Conservation (phyloP, 2,888 invertebrate genomes). For the Fragum fragum region DNA sequence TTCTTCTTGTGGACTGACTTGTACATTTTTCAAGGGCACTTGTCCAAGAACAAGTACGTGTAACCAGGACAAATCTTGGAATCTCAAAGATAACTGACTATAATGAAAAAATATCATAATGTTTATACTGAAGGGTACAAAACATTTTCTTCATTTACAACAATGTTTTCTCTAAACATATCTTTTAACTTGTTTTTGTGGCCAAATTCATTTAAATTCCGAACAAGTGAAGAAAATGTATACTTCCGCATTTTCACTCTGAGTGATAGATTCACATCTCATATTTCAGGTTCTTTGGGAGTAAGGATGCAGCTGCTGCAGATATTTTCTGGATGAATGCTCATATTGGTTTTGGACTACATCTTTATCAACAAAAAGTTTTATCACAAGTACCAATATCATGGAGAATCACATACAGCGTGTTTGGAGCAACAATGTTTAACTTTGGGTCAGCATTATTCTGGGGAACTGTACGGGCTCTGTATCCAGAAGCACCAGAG, state of each 20-base stretch:
- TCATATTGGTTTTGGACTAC: conserved; percentile 93
- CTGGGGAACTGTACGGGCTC: conserved; percentile 95
- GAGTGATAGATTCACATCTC: conserved; percentile 32
- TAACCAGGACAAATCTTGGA: no score
- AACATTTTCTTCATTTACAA: no score
- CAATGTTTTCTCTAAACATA: no score
- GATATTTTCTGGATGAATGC: conserved; percentile 94
- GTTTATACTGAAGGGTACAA: no score
- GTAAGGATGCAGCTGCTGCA: conserved; percentile 83
- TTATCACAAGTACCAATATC: conserved; percentile 90
- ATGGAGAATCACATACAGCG: conserved; percentile 90
- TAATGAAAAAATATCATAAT: no score
- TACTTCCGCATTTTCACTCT: neutral
- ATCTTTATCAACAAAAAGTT: conserved; percentile 94
- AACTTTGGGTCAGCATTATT: conserved; percentile 95
- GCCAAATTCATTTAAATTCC: no score
- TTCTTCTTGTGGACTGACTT: no score
- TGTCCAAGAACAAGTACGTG: no score
- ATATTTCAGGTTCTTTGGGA: conserved; percentile 85
- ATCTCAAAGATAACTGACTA: no score
- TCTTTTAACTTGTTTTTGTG: no score
- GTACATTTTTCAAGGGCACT: no score
- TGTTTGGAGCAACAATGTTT: conserved; percentile 90
- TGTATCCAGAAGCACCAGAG: conserved; percentile 91
- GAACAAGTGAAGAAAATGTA: neutral